Conservation (phyloP, 2,888 invertebrate species). For the Drosophila demipolita region DNA sequence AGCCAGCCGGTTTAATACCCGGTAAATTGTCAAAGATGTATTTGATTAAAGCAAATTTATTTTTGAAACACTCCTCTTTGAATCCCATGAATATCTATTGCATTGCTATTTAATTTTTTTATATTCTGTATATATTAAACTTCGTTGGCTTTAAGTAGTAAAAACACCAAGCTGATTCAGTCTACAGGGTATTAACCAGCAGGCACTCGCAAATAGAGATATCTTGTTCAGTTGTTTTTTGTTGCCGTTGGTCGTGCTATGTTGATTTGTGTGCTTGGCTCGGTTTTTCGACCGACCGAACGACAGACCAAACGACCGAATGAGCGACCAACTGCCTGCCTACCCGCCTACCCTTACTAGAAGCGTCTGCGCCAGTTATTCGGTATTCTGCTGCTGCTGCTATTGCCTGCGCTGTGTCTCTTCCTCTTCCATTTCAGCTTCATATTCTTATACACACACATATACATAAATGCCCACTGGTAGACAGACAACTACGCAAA, state of each 20-base stretch:
- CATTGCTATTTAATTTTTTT: background rate
- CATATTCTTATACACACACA: conserved; percentile 54
- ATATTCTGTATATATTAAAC: background rate
- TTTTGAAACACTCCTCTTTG: background rate
- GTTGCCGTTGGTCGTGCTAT: conserved; percentile 80
- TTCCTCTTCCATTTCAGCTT: conserved; percentile 59
- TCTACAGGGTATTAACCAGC: background rate
- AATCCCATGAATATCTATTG: background rate
- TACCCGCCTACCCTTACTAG: conserved; percentile 43
- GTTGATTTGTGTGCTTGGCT: conserved; percentile 75
- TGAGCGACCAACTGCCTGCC: conserved; percentile 35
- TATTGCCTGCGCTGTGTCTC: conserved; percentile 30
- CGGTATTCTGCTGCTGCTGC: conserved; percentile 52
- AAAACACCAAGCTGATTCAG: background rate
- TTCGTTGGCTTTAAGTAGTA: background rate
- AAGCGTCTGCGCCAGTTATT: conserved; percentile 72
- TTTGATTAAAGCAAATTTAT: background rate
- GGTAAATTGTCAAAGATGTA: background rate
- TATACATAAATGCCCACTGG: conserved; percentile 16
- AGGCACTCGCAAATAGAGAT: background rate
- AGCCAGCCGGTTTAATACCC: conserved; percentile 60
- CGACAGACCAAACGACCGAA: conserved; percentile 24
- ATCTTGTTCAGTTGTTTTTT: conserved; percentile 46
- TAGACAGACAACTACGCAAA: conserved; percentile 74
- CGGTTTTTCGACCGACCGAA: conserved; percentile 36